phyloP scores from a whole-genome alignment of 2,888 invertebrate species.

The Sarcophaga subvicina region DNA sequence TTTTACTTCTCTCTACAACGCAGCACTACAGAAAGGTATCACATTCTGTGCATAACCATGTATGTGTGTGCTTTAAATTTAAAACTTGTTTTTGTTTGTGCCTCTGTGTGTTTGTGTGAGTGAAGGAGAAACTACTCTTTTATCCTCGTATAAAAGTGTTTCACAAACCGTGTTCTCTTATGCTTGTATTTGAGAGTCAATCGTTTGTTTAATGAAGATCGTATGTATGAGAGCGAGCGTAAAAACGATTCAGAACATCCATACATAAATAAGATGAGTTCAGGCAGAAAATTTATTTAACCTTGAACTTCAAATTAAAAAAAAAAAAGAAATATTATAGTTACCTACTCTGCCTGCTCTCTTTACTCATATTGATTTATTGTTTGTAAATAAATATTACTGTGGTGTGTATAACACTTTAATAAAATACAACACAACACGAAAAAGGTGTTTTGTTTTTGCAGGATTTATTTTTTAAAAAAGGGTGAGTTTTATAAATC shows the following conservation, averaged over 20 bases:
- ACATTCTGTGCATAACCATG: too few relatives aligned
- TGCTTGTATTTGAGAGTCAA: background rate
- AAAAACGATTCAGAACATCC: background rate
- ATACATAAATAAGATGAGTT: slow-evolving; percentile 17
- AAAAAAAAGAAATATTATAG: background rate
- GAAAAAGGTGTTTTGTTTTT: slow-evolving; percentile 21
- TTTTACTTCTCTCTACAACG: too few relatives aligned
- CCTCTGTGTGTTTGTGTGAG: too few relatives aligned
- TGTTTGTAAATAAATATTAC: background rate
- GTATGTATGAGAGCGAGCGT: background rate
- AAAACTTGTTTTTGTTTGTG: too few relatives aligned
- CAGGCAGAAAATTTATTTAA: slow-evolving; percentile 72
- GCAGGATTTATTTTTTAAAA: slow-evolving; percentile 16
- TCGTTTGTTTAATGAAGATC: too few relatives aligned
- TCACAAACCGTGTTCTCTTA: too few relatives aligned
- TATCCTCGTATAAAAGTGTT: too few relatives aligned
- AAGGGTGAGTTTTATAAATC: slow-evolving; percentile 36
- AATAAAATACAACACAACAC: background rate
- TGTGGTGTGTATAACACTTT: background rate
- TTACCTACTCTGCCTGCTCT: background rate
- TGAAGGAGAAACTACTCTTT: too few relatives aligned
- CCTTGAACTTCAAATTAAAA: slow-evolving; percentile 80
- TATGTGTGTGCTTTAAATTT: too few relatives aligned
- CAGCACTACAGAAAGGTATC: too few relatives aligned
- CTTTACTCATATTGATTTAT: background rate